These are phyloP conservation scores for Conomelus anceps DNA, from an alignment of 2,888 invertebrate genomes.

Conservation along the genomic window DNA sequence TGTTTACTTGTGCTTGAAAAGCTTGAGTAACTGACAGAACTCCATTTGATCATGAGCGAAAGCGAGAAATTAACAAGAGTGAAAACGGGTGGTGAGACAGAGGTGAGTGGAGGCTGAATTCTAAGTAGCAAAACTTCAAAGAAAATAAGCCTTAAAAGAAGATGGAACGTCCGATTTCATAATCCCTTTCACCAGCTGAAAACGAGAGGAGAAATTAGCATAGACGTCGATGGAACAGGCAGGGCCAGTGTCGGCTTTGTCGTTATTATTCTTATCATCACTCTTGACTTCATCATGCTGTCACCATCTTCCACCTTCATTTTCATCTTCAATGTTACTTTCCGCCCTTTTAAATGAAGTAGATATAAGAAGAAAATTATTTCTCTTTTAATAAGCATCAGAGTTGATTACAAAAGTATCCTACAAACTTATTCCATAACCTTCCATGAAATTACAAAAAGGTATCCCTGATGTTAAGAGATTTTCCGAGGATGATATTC, in stretches of 20 bases:
- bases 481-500: too few relatives aligned
- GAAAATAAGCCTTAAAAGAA: neutral
- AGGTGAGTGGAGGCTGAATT: neutral
- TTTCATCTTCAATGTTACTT: neutral
- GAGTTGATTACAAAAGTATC: neutral
- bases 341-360: neutral
- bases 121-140: neutral
- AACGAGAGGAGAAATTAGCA: neutral
- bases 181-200: neutral
- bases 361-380: neutral
- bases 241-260: neutral
- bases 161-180: neutral
- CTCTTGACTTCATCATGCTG: neutral
- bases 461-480: neutral
- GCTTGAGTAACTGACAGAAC: neutral
- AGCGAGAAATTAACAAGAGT: neutral
- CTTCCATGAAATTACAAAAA: neutral
- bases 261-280: neutral
- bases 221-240: neutral
- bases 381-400: neutral
- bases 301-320: neutral
- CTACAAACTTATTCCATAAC: neutral
- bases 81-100: neutral
- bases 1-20: neutral
- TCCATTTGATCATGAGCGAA: neutral